Evolutionary conservation across 1,140 invertebrate species (phyloP), one percentile per base, ranked within the genome.

Genomic region (Gonatopus flavifemur): DNA sequence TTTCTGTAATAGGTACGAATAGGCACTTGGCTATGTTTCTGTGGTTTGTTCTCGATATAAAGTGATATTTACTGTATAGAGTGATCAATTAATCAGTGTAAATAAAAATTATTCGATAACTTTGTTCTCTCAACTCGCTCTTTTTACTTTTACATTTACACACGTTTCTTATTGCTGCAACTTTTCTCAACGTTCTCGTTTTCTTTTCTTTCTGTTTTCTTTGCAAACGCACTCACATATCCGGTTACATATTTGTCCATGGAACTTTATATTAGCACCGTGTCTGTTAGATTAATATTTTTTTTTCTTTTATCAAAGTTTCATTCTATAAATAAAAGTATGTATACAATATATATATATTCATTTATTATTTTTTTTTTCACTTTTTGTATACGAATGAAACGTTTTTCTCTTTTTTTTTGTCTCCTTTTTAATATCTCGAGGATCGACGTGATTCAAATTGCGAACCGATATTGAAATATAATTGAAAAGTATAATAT

Each of bases 221-320:
- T 13, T 59, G 52, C 43, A 42, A 52, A 58, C 52, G 37, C 38
- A 31, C 36, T 40, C 31, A 20, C 16, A 18, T 32, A 35, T 43
- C 41, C 30, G 32, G 12, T 12, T 31, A 41, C 24, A 40, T 22
- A 45, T 52, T 40, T 24, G 24, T 42, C 67, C 55, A 66, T 67
- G 69, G 68, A 74, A 74, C 70, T 74, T 74, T 74, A 50, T 59
- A 64, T 61, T 75, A 76, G 74, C 74, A 76, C 72, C 74, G 72
- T 74, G 65, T 74, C 64, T 65, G 50, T n/a, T n/a, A n/a, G n/a
- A n/a, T n/a, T n/a, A n/a, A 46, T 38, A 51, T 18, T 32, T 46
- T 8, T 55, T 38, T 16, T 47, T 9, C 10, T 32, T 38, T 20
- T 38, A 31, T 21, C 31, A 38, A 21, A 8, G 18, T 28, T 21